These are phyloP conservation scores for Rhyzopertha dominica DNA, from an alignment of 1,140 invertebrate genomes.

Conservation along the genomic window DNA sequence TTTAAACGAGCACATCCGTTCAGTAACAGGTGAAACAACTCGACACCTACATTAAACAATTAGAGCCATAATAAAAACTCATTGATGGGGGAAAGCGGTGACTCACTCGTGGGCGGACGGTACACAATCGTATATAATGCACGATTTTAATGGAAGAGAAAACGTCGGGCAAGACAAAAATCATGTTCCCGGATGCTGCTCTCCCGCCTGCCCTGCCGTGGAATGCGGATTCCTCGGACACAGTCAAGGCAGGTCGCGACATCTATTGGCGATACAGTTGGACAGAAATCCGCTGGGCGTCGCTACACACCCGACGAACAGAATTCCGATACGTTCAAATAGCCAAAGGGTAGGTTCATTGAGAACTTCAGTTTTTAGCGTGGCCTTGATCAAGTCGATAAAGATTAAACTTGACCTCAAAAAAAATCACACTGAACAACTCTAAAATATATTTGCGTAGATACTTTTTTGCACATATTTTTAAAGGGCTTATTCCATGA, in stretches of 20 bases:
- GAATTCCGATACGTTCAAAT: no score
- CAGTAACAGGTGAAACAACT: slow-evolving; percentile 22
- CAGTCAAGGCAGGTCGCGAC: slow-evolving; percentile 33
- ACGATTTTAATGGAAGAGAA: slow-evolving; percentile 8
- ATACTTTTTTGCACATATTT: no score
- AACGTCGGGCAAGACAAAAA: slow-evolving; percentile 5
- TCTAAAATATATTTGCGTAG: no score
- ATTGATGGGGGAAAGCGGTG: slow-evolving; percentile 11
- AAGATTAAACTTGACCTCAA: no score
- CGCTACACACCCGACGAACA: no score
- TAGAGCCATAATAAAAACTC: slow-evolving; percentile 12
- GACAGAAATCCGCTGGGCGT: slow-evolving; percentile 34
- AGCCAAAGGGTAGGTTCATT: no score
- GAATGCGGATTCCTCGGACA: slow-evolving; percentile 22
- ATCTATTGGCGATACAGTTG: slow-evolving; percentile 36
- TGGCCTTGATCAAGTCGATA: no score
- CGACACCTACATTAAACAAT: slow-evolving; percentile 19
- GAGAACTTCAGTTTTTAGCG: no score
- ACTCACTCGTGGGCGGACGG: slow-evolving; percentile 11
- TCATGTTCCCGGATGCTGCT: slow-evolving; percentile 5
- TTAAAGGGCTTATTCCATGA: no score
- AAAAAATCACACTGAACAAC: no score
- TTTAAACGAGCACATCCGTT: slow-evolving; percentile 24
- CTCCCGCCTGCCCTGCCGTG: slow-evolving; percentile 1
- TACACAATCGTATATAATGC: slow-evolving; percentile 11